Conservation (phyloP, 2,113 vertebrate species). For the Corythaixoides concolor region DNA sequence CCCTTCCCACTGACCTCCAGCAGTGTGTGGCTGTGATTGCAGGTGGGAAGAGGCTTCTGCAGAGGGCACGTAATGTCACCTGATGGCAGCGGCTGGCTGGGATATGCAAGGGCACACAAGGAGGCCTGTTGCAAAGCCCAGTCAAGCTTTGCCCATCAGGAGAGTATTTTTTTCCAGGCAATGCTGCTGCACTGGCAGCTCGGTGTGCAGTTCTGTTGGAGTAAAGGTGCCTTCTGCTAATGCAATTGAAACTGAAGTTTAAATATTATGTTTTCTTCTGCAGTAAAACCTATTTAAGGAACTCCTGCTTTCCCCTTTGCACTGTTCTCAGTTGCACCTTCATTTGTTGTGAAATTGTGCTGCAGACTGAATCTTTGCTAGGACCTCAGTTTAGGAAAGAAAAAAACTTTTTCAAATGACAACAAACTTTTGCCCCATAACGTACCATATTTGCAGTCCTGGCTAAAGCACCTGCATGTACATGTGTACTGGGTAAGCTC, state of each 20-base stretch:
- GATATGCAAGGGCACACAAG: background rate
- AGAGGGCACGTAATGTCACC: background rate
- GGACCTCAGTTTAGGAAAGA: background rate
- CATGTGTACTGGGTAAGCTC: background rate
- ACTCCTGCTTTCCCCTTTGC: background rate
- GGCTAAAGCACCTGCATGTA: background rate
- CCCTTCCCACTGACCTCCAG: background rate
- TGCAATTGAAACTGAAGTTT: background rate
- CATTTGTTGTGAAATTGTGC: background rate
- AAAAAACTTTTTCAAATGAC: background rate
- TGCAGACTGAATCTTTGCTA: background rate
- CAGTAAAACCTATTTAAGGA: background rate
- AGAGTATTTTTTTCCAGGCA: background rate
- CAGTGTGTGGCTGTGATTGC: fast-evolving
- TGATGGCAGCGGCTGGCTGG: background rate
- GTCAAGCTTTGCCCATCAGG: background rate
- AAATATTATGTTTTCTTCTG: background rate
- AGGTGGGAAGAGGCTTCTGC: background rate
- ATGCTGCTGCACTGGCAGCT: background rate
- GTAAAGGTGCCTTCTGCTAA: background rate
- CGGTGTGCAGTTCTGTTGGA: background rate
- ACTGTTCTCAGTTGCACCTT: background rate
- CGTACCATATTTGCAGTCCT: background rate
- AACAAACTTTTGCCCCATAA: background rate
- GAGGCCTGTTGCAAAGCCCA: background rate